phyloP scores from a whole-genome alignment of 2,113 vertebrate genomes.

The Bos javanicus region DNA sequence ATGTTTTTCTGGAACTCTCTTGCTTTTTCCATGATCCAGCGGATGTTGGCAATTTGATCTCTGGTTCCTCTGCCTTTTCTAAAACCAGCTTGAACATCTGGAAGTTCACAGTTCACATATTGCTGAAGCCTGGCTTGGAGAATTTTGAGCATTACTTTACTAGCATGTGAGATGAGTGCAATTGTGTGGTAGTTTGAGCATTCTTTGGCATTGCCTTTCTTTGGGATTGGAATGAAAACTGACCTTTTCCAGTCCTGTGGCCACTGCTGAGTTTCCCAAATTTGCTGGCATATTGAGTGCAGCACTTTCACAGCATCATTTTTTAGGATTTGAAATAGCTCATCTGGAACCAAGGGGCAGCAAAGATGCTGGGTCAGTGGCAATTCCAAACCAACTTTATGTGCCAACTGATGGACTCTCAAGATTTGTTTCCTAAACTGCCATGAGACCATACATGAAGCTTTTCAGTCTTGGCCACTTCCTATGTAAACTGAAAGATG shows the following conservation, averaged over 20 bases:
- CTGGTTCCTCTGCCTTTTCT: neutral
- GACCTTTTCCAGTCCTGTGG: neutral
- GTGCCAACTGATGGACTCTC: neutral
- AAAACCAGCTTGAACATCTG: neutral
- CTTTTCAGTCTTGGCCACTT: neutral
- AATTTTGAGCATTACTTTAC: neutral
- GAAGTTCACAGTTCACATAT: neutral
- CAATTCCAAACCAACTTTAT: neutral
- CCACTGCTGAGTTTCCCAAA: neutral
- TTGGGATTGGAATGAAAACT: neutral
- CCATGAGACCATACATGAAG: neutral
- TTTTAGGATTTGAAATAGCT: neutral
- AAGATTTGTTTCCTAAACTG: neutral
- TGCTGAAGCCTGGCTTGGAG: neutral
- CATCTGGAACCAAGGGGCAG: neutral
- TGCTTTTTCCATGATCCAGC: neutral
- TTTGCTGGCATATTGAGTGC: neutral
- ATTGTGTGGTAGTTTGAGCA: accelerated
- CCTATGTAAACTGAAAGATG: accelerated
- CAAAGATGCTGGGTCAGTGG: neutral
- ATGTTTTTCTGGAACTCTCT: neutral
- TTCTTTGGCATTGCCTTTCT: neutral
- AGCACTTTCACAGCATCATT: neutral
- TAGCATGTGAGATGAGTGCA: neutral
- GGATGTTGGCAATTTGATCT: neutral